These are phyloP conservation scores for Tipula unca DNA, from an alignment of 2,888 invertebrate genomes.

Conservation along the genomic window DNA sequence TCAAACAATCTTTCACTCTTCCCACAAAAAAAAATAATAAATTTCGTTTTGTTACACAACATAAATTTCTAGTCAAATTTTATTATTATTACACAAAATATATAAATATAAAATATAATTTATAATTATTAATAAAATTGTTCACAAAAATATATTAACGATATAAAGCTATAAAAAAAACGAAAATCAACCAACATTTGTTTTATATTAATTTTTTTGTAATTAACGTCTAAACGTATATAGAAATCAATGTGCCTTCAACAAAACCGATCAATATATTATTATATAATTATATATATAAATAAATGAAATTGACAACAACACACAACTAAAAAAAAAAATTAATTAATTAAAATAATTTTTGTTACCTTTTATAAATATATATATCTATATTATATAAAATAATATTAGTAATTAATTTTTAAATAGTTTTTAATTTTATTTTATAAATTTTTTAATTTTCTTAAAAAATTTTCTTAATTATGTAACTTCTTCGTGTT, in stretches of 20 bases:
- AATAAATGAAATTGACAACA: not conserved
- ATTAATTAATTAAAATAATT: not conserved
- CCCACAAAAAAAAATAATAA: not conserved
- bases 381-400: not conserved
- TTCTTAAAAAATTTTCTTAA: not conserved
- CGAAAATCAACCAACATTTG: not conserved
- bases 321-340: not conserved
- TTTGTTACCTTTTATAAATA: not conserved
- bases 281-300: not conserved
- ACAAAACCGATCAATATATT: not conserved
- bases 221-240: not conserved
- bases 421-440: not conserved
- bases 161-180: not conserved
- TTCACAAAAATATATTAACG: not conserved
- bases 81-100: not conserved
- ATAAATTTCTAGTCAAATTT: conserved; percentile 2
- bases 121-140: not conserved
- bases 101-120: too few species aligned
- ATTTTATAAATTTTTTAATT: not conserved
- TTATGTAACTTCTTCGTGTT: not conserved
- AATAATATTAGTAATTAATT: conserved; percentile 14
- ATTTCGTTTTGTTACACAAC: not conserved
- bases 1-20: not conserved
- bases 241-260: not conserved
- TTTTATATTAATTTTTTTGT: not conserved